A percentile compares a stretch with the other conserved stretches of the same genome.
These are phyloP conservation scores for Sandelia bainsii DNA, from an alignment of 2,797 vertebrate species.

Conservation along the genomic window DNA sequence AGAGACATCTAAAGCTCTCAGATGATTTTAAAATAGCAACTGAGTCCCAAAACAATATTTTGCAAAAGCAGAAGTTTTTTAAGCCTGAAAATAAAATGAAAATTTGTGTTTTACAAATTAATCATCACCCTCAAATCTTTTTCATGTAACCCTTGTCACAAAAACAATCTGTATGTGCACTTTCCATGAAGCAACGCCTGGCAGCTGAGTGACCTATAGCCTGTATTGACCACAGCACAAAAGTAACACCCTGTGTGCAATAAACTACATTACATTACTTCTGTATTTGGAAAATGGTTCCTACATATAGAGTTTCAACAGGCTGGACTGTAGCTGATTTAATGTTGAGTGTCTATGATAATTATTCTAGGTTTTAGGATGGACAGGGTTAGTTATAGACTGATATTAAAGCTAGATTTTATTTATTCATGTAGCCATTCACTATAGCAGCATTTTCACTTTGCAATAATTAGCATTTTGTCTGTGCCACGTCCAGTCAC, in stretches of 20 bases:
- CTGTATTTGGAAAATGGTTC: not conserved
- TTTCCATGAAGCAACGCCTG: not conserved
- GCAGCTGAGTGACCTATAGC: not conserved
- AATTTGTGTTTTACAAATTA: no score
- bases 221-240: slow-evolving; percentile 4
- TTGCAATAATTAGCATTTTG: slow-evolving; percentile 6
- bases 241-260: slow-evolving; percentile 42
- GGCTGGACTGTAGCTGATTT: not conserved
- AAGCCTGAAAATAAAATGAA: no score
- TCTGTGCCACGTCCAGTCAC: not conserved
- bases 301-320: not conserved
- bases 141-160: no score
- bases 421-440: not conserved
- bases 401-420: not conserved
- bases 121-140: no score
- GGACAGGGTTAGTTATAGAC: not conserved
- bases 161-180: not conserved
- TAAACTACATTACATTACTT: slow-evolving; percentile 31
- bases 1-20: no score
- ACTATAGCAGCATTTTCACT: not conserved
- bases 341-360: not conserved
- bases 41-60: no score
- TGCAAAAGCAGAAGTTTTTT: no score
- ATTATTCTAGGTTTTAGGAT: not conserved
- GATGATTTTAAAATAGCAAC: no score